phyloP scores from a whole-genome alignment of 2,113 vertebrate genomes.

The Progne subis region DNA sequence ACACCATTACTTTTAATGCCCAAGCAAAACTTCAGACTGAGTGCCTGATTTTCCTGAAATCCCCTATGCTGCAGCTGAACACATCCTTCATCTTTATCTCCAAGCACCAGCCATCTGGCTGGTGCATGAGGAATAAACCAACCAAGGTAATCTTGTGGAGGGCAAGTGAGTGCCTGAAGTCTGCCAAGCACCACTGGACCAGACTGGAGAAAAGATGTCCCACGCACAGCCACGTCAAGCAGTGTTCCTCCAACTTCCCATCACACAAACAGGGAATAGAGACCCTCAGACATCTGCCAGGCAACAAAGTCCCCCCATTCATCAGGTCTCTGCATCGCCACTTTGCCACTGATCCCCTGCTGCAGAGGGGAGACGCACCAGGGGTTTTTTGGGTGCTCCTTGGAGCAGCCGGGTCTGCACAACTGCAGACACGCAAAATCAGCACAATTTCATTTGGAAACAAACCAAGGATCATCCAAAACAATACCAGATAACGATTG shows the following conservation, averaged over 20 bases:
- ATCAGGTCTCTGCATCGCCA: not conserved
- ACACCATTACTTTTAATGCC: not conserved
- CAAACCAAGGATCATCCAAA: not conserved
- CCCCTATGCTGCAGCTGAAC: not conserved
- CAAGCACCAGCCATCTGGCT: accelerated
- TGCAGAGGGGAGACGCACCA: not conserved
- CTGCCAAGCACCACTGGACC: not conserved
- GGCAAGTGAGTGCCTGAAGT: not conserved
- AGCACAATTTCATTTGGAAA: not conserved
- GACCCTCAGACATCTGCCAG: accelerated
- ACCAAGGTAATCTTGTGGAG: not conserved
- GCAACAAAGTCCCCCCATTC: not conserved
- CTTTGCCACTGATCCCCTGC: not conserved
- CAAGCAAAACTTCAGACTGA: not conserved
- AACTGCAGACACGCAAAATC: not conserved
- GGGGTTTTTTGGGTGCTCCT: not conserved
- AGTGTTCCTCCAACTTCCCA: not conserved
- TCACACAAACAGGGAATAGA: not conserved
- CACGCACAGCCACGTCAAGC: accelerated
- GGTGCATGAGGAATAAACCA: not conserved
- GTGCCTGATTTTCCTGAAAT: not conserved
- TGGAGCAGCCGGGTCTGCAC: accelerated
- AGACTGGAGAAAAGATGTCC: not conserved
- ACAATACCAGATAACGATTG: not conserved
- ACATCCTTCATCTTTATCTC: accelerated